Evolutionary conservation across 2,797 vertebrate genomes (phyloP), one percentile per base, ranked within the genome.

Genomic region (Phrynocephalus forsythii): DNA sequence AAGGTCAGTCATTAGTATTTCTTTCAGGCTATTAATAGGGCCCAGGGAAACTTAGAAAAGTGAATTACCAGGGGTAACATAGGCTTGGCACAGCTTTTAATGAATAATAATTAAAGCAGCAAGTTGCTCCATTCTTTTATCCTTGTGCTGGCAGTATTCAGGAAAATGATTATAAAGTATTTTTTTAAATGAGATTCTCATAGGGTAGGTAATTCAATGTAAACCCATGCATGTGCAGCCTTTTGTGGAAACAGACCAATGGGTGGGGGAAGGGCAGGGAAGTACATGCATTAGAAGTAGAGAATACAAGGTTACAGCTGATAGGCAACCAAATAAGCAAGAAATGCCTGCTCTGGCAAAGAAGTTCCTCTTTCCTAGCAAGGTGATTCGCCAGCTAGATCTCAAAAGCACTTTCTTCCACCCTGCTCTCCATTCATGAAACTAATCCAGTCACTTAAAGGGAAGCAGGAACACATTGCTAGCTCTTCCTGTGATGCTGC

Each of bases 31-130:
- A 90, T 92, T 91, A 89, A 89, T 1, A 91, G 89, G 90, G 63
- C 92, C 89, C 92, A 89, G 76, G 94, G 90, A 95, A 94, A 91
- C 92, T 92, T 94, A 89, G 84, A 91, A 33, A 91, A 95, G 92
- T 85, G 90, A 91, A 93, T 94, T 89, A 92, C 91, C 92, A 88
- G 83, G 93, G 88, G 83, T 92, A 75, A 92, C 94, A 89, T 2
- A 89, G 94, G 82, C 93, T 94, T 91, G 91, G 92, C 92, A 95
- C 93, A 90, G 95, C 94, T 96, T 94, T 93, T 93, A 91, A 91
- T 91, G 94, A 94, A 93, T n/a, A 84, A 91, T 80, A 91, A 95
- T 93, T 93, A 93, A 94, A 94, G 89, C 90, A 94, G 90, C 84
- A 82, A 91, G 88, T 95, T 96, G 96, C 96, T 94, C 92, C 93